phyloP scores from a whole-genome alignment of 2,888 invertebrate species.

The Leptopilina drosophilae region DNA sequence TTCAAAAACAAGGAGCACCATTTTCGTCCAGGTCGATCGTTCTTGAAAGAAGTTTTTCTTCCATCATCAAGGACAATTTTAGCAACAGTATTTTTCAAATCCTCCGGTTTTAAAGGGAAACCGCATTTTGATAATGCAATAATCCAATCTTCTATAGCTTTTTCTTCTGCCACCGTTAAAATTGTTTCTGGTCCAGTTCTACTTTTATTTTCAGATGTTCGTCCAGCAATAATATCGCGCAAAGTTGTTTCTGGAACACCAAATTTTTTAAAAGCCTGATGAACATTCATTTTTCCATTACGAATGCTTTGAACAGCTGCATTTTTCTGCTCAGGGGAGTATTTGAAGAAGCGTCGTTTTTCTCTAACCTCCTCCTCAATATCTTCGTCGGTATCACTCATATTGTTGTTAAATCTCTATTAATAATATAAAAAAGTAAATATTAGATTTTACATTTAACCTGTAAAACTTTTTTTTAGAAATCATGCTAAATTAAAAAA shows the following conservation, averaged over 20 bases:
- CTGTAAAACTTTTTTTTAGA: no score
- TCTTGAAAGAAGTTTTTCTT: slow-evolving; percentile 48
- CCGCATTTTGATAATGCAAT: slow-evolving; percentile 8
- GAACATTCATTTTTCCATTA: slow-evolving; percentile 3
- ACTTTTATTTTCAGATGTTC: slow-evolving; percentile 4
- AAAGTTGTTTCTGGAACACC: slow-evolving; percentile 26
- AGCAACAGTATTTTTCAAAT: background rate
- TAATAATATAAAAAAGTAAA: no score
- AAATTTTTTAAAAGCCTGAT: background rate
- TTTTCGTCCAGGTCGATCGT: slow-evolving; percentile 58
- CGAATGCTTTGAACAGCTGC: slow-evolving; percentile 7
- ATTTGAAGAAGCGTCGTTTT: slow-evolving; percentile 3
- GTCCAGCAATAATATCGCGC: slow-evolving; percentile 8
- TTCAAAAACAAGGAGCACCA: slow-evolving; percentile 62
- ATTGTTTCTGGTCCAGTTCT: slow-evolving; percentile 1
- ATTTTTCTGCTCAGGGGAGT: background rate
- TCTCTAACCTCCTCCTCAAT: background rate
- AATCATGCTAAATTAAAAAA: no score
- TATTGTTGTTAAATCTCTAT: background rate
- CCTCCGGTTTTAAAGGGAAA: background rate
- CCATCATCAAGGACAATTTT: background rate
- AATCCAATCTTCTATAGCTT: background rate
- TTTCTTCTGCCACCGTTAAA: slow-evolving; percentile 26
- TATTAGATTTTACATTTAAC: no score
- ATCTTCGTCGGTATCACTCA: background rate